Percentiles rank a stretch among this genome's conserved stretches.
Conservation (phyloP, 1,140 invertebrate genomes). For the Solenopsis fugax region DNA sequence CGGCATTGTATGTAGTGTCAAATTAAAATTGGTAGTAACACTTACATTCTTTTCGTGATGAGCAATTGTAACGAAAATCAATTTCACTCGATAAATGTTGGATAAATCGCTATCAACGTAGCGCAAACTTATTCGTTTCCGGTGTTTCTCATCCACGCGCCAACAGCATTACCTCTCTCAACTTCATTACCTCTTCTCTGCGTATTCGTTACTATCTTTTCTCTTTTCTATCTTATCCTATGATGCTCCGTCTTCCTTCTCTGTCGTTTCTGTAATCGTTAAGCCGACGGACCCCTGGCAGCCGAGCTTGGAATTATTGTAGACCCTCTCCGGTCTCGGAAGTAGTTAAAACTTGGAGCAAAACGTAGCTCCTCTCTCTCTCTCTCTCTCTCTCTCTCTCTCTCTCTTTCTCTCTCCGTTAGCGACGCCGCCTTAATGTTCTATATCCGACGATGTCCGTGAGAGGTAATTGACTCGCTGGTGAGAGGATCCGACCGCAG, state of each 20-base stretch:
- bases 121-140: conserved; percentile 53
- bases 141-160: conserved; percentile 41
- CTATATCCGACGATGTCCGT: conserved; percentile 72
- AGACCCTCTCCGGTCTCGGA: conserved; percentile 73
- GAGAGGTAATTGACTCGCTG: conserved; percentile 73
- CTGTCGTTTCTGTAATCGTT: conserved; percentile 62
- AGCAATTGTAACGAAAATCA: conserved; percentile 15
- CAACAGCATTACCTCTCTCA: conserved; percentile 27
- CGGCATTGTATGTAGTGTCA: background rate
- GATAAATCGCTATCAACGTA: background rate
- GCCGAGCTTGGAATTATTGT: conserved; percentile 70
- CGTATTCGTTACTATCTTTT: conserved; percentile 19
- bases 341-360: conserved; percentile 77
- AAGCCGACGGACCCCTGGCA: conserved; percentile 48
- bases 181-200: conserved; percentile 43
- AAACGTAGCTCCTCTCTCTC: conserved; percentile 46
- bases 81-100: background rate
- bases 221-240: conserved; percentile 27
- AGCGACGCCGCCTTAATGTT: conserved; percentile 73
- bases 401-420: conserved; percentile 54
- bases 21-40: background rate
- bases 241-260: background rate
- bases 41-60: background rate
- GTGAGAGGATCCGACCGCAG: conserved; percentile 18
- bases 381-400: conserved; percentile 42